Base-by-base conservation (phyloP, 2,888 invertebrate genomes). In the Steromphala cineraria region DNA sequence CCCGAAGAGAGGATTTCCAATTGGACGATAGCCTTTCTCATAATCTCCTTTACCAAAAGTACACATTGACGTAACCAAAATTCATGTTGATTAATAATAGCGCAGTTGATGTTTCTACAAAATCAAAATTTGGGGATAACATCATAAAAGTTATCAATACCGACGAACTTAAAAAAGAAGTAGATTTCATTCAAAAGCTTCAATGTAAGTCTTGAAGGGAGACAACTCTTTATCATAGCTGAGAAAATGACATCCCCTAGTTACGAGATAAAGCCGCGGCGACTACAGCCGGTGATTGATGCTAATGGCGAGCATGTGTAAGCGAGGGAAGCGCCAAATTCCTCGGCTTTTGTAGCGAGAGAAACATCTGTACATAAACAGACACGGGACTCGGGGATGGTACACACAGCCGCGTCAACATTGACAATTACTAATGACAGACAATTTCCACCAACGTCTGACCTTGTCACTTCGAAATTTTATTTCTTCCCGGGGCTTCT, bases 341-440 rank as follows among this genome's bases (percentile, higher is more conserved):
- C 71, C 36, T 36, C 71, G 40, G 71, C 71, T 36, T 71, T 71
- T 71, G 71, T 71, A 71, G 71, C 28, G 71, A 71, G 71, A 71
- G 71, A 71, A 71, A 71, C 36, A 71, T 71, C 71, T 71, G 71
- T 71, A 71, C 28, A 71, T 36, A 71, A 71, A 71, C 71, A 71
- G 71, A 36, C 71, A 71, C 71, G 71, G 36, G 40, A 36, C 71
- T 71, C 40, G 15, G 71, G 71, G 71, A 71, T 31, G n/a, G 71
- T 71, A 71, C 71, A 71, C 71, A 71, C 71, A 13, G 36, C 36
- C 71, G 28, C 36, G 71, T 36, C 71, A 71, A 40, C 71, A 36
- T 36, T 71, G 71, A 71, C 71, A 71, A 71, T 71, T 71, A 71
- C 71, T 36, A 71, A 71, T 71, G 71, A 71, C 71, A 71, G 71